These are phyloP conservation scores for Pipistrellus kuhlii DNA, from an alignment of 2,797 vertebrate genomes.

Conservation along the genomic window DNA sequence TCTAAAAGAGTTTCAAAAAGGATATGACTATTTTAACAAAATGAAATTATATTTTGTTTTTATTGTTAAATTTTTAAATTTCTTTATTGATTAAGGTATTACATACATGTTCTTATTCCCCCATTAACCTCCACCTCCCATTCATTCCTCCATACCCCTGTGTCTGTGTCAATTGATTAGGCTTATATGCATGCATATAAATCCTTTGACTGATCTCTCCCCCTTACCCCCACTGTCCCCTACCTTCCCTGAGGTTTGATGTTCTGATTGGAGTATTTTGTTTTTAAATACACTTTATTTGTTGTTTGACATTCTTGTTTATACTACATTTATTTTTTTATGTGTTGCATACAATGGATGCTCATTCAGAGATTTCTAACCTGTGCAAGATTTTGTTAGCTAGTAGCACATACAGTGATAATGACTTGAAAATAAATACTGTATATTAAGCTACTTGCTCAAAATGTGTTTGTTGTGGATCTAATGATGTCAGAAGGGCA, in stretches of 20 bases:
- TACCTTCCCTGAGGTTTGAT: too few species aligned
- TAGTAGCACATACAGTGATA: not conserved
- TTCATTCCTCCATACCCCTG: too few species aligned
- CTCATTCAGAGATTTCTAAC: not conserved
- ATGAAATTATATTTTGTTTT: not conserved
- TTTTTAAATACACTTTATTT: conserved; percentile 25
- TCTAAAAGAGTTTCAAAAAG: not conserved
- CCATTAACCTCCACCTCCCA: too few species aligned
- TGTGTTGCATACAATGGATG: not conserved
- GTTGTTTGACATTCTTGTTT: not conserved
- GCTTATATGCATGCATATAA: too few species aligned
- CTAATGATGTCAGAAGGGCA: not conserved
- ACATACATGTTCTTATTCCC: too few species aligned
- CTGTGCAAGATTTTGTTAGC: not conserved
- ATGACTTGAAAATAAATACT: conserved; percentile 27
- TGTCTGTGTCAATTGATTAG: too few species aligned
- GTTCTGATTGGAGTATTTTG: not conserved
- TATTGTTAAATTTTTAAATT: too few species aligned
- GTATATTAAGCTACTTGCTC: not conserved
- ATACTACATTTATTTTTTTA: not conserved
- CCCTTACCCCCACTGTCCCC: too few species aligned
- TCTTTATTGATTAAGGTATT: too few species aligned
- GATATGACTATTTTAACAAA: not conserved
- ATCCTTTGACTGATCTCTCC: too few species aligned
- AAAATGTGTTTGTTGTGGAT: not conserved